phyloP scores from a whole-genome alignment of 64 coral and sea anemone species.

The Trachythela sp. region DNA sequence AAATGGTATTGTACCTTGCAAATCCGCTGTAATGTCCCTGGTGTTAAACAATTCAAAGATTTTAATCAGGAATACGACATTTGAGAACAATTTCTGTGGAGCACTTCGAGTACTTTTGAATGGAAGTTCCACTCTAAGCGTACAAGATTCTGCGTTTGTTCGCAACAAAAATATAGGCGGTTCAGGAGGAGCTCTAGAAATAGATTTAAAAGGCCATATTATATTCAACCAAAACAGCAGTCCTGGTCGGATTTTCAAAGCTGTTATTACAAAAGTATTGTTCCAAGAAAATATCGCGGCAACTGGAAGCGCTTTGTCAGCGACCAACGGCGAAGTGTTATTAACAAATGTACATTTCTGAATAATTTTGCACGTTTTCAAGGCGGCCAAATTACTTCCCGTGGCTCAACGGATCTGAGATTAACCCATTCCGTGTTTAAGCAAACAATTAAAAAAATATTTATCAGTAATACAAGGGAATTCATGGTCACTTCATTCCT shows the following conservation, averaged over 20 bases:
- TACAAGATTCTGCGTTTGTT: not conserved
- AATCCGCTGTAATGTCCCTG: not conserved
- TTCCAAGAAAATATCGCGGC: slow-evolving; percentile 45
- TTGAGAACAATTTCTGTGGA: not conserved
- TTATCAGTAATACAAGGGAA: not conserved
- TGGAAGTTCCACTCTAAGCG: not conserved
- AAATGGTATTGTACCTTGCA: not conserved
- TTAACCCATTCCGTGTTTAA: not conserved
- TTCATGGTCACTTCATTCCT: not conserved
- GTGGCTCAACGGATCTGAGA: too few species aligned
- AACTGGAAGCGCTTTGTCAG: slow-evolving; percentile 22
- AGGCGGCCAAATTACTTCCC: slow-evolving; percentile 32
- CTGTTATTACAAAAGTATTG: not conserved
- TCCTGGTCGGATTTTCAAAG: not conserved
- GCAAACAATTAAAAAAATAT: not conserved
- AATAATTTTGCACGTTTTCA: slow-evolving; percentile 57
- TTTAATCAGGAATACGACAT: not conserved
- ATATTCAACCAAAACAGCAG: not conserved
- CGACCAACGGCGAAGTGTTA: slow-evolving; percentile 20
- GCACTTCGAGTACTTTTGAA: not conserved
- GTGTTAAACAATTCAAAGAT: not conserved
- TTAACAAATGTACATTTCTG: slow-evolving; percentile 47
- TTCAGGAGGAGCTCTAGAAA: not conserved
- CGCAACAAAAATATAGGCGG: not conserved
- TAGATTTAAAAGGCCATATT: not conserved